Evolutionary conservation across 2,888 invertebrate genomes (phyloP).

Genomic region (Stenurella melanura): DNA sequence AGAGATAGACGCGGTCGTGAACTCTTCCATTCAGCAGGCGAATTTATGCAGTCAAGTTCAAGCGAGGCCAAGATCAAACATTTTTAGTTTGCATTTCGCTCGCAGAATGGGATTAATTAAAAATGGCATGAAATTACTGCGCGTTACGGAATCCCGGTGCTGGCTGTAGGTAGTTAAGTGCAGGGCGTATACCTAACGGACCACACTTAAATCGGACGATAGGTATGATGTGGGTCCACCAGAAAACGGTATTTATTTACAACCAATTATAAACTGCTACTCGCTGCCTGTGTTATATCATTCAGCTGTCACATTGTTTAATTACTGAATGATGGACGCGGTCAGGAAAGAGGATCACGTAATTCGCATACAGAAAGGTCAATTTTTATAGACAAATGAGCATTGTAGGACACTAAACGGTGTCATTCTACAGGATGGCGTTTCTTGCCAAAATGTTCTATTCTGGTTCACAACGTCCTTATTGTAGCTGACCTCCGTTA

Average conservation of each 20-base stretch:
- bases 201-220: slow-evolving; percentile 7
- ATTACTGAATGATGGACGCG: slow-evolving; percentile 17
- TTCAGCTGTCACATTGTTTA: slow-evolving; percentile 28
- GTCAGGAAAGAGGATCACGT: slow-evolving; percentile 11
- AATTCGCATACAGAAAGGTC: background rate
- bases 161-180: background rate
- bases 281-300: slow-evolving; percentile 18
- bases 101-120: background rate
- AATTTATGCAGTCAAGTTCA: slow-evolving; percentile 7
- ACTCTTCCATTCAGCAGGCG: background rate
- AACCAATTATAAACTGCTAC: slow-evolving; percentile 28
- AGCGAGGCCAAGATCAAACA: background rate
- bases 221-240: slow-evolving; percentile 30
- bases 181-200: slow-evolving; percentile 34
- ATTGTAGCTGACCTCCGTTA: no score
- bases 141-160: slow-evolving; percentile 7
- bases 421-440: background rate
- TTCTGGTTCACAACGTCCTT: no score
- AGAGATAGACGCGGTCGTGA: background rate
- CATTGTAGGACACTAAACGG: background rate
- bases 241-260: slow-evolving; percentile 37
- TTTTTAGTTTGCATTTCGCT: background rate
- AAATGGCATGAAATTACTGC: background rate
- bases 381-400: slow-evolving; percentile 10
- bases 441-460: no score